phyloP scores from a whole-genome alignment of 2,797 vertebrate genomes.

The Sylvia borin region DNA sequence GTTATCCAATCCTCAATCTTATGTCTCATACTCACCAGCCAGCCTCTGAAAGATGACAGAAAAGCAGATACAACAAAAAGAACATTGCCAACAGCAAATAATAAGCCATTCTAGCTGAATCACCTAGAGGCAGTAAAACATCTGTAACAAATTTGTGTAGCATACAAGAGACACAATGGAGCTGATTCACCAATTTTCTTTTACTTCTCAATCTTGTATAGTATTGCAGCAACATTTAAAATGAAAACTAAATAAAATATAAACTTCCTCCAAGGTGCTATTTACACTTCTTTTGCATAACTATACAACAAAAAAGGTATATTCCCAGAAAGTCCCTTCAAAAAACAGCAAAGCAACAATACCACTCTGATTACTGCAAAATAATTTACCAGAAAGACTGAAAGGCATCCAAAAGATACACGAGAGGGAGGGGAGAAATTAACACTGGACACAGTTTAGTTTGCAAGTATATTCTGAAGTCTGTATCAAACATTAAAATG shows the following conservation, averaged over 20 bases:
- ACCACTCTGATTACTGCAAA: not conserved
- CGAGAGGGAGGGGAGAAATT: not conserved
- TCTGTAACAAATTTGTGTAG: slow-evolving; percentile 42
- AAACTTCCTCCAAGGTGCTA: not conserved
- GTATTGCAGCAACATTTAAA: slow-evolving; percentile 3
- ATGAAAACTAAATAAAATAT: not conserved
- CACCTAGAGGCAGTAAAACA: slow-evolving; percentile 7
- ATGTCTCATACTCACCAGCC: not conserved
- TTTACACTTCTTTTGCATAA: not conserved
- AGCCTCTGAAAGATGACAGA: not conserved
- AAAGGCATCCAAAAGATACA: not conserved
- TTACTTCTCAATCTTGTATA: not conserved
- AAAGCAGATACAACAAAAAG: not conserved
- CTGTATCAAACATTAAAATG: not conserved
- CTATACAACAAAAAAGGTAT: not conserved
- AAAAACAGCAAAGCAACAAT: not conserved
- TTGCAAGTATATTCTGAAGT: not conserved
- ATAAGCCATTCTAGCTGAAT: not conserved
- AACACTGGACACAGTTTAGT: not conserved
- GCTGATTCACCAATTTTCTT: slow-evolving; percentile 3
- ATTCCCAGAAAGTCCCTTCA: not conserved
- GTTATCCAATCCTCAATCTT: not conserved
- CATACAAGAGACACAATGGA: not conserved
- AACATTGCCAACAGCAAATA: not conserved
- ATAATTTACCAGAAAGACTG: not conserved